Base-by-base conservation (phyloP, 30 jellyfish, hydroid and myxozoan genomes). In the Hydractinia symbiolongicarpus region DNA sequence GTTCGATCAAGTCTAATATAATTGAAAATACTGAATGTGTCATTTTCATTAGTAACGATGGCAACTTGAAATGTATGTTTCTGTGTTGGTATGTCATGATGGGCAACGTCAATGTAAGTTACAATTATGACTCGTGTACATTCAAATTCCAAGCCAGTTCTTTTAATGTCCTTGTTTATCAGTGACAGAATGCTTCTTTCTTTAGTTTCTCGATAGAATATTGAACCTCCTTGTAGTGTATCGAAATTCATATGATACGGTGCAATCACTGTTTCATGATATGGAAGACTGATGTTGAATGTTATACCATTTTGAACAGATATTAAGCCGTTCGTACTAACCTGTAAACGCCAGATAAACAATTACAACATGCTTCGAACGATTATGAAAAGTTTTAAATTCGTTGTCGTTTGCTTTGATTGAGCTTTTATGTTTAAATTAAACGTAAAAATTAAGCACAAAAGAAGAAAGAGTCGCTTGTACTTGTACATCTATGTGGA, bases 61-160 rank as follows among this genome's bases (percentile, higher is more conserved):
- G 40, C 74, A 7, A 13, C 74, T 64, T 64, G 74, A 13, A 64
- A 64, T n/a, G 74, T 64, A 64, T 64, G 74, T 13, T 64, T 64
- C 19, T n/a, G 16, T 6, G 17, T 64, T 13, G 9, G 74, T 0
- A 51, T 4, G 9, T 64, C 74, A n/a, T 64, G 19, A n/a, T n/a
- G 40, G 1, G 74, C 52, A 51, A 64, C 74, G 40, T 64, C 74
- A 4, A 64, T 8, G 16, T 64, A 64, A 64, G 74, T 64, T n/a
- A 64, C 74, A 6, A 64, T 13, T n/a, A 64, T 13, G 16, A 51
- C 74, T n/a, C 40, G 19, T 44, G 74, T 64, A 64, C 19, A 51
- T n/a, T 64, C 40, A n/a, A 64, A 64, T 7, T 51, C 8, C 4
- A 64, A 64, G 8, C 74, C 74, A 13, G 19, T 6, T 64, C 74